These are phyloP conservation scores for Proctacanthus coquilletti DNA, from an alignment of 1,140 invertebrate genomes.

Conservation along the genomic window DNA sequence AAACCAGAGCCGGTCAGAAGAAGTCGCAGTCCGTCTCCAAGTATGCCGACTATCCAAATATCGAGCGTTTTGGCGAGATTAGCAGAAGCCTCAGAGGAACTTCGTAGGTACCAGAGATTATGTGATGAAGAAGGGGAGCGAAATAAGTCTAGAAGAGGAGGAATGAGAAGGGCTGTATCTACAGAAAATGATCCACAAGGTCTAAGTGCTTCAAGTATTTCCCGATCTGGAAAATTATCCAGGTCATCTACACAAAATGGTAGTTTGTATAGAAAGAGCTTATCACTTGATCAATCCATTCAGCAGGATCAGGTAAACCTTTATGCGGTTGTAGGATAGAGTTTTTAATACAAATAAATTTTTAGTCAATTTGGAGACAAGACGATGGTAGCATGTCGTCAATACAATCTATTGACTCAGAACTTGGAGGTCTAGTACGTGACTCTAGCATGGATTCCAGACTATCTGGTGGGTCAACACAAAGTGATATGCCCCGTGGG, in stretches of 20 bases:
- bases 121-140: conserved; percentile 34
- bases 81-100: conserved; percentile 36
- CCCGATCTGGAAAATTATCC: conserved; percentile 27
- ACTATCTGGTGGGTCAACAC: conserved; percentile 65
- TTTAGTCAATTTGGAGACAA: conserved; percentile 47
- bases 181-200: conserved; percentile 30
- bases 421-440: conserved; percentile 29
- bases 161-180: conserved; percentile 31
- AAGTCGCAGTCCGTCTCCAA: conserved; percentile 25
- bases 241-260: conserved; percentile 33
- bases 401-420: conserved; percentile 56
- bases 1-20: conserved; percentile 22
- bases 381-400: conserved; percentile 67
- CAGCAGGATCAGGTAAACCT: conserved; percentile 23
- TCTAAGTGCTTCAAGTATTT: conserved; percentile 18
- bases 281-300: conserved; percentile 58
- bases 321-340: no score
- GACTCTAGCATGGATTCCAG: conserved; percentile 38
- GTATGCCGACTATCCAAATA: conserved; percentile 27
- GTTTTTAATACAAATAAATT: no score
- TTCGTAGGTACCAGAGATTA: conserved; percentile 31
- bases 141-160: conserved; percentile 27
- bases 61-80: conserved; percentile 26
- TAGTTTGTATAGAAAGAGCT: conserved; percentile 50
- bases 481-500: conserved; percentile 57